phyloP scores from a whole-genome alignment of 2,888 invertebrate species.

The Philopedon plagiatum region DNA sequence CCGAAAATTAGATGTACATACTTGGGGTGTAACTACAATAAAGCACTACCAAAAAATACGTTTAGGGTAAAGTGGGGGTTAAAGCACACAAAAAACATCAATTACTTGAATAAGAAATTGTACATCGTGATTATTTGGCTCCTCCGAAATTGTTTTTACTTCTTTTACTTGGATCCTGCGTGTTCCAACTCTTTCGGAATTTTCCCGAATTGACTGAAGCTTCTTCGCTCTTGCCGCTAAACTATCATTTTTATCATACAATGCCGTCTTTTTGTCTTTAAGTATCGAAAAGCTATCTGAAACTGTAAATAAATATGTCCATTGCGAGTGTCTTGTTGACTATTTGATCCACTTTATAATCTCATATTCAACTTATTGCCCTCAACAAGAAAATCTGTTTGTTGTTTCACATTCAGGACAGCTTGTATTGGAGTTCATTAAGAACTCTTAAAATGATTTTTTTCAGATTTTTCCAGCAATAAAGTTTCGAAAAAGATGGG shows the following conservation, averaged over 20 bases:
- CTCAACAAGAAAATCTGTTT: too few relatives aligned
- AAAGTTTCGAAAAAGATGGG: too few relatives aligned
- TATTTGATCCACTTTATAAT: too few relatives aligned
- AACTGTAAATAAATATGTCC: conserved; percentile 57
- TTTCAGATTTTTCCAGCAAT: too few relatives aligned
- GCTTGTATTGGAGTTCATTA: too few relatives aligned
- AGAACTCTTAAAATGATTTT: too few relatives aligned
- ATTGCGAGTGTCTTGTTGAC: too few relatives aligned
- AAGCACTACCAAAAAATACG: conserved; percentile 28
- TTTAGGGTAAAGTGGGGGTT: conserved; percentile 30
- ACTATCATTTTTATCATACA: conserved; percentile 79
- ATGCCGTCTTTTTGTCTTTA: conserved; percentile 60
- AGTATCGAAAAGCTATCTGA: conserved; percentile 63
- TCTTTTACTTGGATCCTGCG: conserved; percentile 66
- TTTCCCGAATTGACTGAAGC: conserved; percentile 72
- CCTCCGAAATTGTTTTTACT: conserved; percentile 65
- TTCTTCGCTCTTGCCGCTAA: conserved; percentile 80
- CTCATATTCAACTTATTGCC: too few relatives aligned
- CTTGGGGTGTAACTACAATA: conserved; percentile 34
- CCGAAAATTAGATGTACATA: conserved; percentile 30
- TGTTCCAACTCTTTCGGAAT: conserved; percentile 43
- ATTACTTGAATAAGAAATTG: conserved; percentile 75
- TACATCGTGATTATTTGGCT: conserved; percentile 72
- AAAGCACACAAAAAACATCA: conserved; percentile 57
- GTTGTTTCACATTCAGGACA: too few relatives aligned